phyloP scores from a whole-genome alignment of 2,113 vertebrate species.

The Corydoras sp. region DNA sequence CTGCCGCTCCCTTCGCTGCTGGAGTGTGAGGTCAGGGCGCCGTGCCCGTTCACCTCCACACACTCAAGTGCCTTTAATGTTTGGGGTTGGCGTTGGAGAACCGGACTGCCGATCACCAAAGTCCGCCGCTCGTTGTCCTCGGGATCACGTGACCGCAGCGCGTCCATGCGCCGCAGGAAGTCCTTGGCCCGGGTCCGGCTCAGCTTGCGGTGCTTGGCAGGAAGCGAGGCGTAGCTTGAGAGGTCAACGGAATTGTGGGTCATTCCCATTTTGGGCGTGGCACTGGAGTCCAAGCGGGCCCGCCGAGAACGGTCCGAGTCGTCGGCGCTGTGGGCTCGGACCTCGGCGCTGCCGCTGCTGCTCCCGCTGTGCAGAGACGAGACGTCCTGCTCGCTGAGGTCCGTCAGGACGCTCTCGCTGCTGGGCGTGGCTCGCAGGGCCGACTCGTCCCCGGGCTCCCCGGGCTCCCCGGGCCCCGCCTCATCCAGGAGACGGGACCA shows the following conservation, averaged over 20 bases:
- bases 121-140: slow-evolving; percentile 62
- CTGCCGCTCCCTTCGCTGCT: slow-evolving; percentile 76
- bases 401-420: slow-evolving; percentile 90
- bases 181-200: slow-evolving; percentile 79
- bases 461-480: slow-evolving; percentile 64
- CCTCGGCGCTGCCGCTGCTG: slow-evolving; percentile 86
- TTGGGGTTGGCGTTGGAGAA: slow-evolving; percentile 79
- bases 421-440: slow-evolving; percentile 83
- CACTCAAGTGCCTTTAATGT: slow-evolving; percentile 73
- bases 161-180: slow-evolving; percentile 87
- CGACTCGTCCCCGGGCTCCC: slow-evolving; percentile 63
- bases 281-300: slow-evolving; percentile 58
- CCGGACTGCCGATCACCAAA: slow-evolving; percentile 78
- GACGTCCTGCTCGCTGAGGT: slow-evolving; percentile 85
- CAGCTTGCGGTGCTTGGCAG: slow-evolving; percentile 75
- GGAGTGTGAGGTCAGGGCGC: slow-evolving; percentile 56
- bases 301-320: slow-evolving; percentile 65
- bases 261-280: slow-evolving; percentile 52
- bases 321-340: slow-evolving; percentile 58
- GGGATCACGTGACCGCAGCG: slow-evolving; percentile 73
- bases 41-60: slow-evolving; percentile 71
- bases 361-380: slow-evolving; percentile 88
- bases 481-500: slow-evolving; percentile 83
- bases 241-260: slow-evolving; percentile 49
- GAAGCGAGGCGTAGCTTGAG: slow-evolving; percentile 61